Percentiles rank a stretch among this genome's conserved stretches.
Evolutionary conservation across 2,113 vertebrate genomes (phyloP).

Genomic region (Protomyctophum bolini): DNA sequence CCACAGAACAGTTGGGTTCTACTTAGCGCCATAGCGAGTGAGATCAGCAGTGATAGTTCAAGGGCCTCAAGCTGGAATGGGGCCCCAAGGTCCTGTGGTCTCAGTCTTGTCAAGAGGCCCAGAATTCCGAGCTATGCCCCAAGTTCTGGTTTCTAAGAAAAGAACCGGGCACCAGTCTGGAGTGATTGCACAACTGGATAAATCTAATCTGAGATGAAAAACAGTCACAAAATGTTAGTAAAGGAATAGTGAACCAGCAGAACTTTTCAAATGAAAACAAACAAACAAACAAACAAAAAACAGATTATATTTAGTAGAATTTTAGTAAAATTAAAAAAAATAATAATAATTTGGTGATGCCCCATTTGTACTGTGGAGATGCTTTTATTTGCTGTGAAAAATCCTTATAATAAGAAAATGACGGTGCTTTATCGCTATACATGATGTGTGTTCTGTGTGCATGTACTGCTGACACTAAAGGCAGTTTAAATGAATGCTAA

Average conservation of each 20-base stretch:
- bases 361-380: too few species aligned
- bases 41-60: not conserved
- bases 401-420: too few species aligned
- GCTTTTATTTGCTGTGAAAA: too few species aligned
- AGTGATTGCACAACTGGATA: not conserved
- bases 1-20: not conserved
- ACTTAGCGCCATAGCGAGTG: not conserved
- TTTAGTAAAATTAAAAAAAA: too few species aligned
- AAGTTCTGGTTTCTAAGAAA: not conserved
- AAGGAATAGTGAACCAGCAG: not conserved
- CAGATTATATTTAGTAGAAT: too few species aligned
- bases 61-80: not conserved
- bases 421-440: too few species aligned
- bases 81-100: not conserved
- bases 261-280: not conserved
- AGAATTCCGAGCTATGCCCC: not conserved
- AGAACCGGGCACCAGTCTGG: not conserved
- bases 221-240: not conserved
- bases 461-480: too few species aligned
- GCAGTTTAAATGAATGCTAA: too few species aligned
- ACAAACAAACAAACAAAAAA: too few species aligned
- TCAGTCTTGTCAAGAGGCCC: not conserved
- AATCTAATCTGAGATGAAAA: not conserved
- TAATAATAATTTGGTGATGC: too few species aligned
- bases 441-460: too few species aligned